Conservation (phyloP, 2,888 invertebrate genomes). For the Itoplectis maculator region DNA sequence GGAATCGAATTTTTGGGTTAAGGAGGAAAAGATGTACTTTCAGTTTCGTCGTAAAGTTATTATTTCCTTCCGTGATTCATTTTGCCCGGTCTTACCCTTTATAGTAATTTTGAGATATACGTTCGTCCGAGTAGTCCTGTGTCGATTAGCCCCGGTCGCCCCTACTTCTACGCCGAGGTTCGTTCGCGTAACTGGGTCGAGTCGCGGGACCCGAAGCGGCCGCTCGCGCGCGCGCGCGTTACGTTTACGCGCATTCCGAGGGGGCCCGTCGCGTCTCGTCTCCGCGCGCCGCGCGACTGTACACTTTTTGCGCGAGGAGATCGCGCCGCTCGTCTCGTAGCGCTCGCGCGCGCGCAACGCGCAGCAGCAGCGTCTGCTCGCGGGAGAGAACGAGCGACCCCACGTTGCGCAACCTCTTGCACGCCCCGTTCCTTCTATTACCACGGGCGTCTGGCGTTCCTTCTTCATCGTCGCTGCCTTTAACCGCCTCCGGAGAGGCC, state of each 20-base stretch:
- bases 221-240: no score
- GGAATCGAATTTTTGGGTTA: no score
- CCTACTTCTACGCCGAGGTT: slow-evolving; percentile 1
- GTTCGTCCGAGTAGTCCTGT: neutral
- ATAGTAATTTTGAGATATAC: no score
- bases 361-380: slow-evolving; percentile 17
- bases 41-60: no score
- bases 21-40: no score
- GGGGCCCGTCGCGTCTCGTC: slow-evolving; percentile 23
- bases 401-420: slow-evolving; percentile 51
- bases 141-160: slow-evolving; percentile 8
- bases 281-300: slow-evolving; percentile 6
- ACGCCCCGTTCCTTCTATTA: slow-evolving; percentile 21
- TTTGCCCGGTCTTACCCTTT: no score
- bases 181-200: slow-evolving; percentile 43
- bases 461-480: neutral
- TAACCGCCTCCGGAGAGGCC: neutral
- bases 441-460: slow-evolving; percentile 13
- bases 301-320: slow-evolving; percentile 37
- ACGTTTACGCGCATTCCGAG: slow-evolving; percentile 48
- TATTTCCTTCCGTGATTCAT: no score
- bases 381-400: slow-evolving; percentile 24
- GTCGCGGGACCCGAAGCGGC: slow-evolving; percentile 35
- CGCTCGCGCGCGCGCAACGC: no score
- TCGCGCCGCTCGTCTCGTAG: neutral